Percentiles rank a stretch among this genome's conserved stretches.
Evolutionary conservation across 2,113 vertebrate genomes (phyloP).

Genomic region (Brevimyrus niger): DNA sequence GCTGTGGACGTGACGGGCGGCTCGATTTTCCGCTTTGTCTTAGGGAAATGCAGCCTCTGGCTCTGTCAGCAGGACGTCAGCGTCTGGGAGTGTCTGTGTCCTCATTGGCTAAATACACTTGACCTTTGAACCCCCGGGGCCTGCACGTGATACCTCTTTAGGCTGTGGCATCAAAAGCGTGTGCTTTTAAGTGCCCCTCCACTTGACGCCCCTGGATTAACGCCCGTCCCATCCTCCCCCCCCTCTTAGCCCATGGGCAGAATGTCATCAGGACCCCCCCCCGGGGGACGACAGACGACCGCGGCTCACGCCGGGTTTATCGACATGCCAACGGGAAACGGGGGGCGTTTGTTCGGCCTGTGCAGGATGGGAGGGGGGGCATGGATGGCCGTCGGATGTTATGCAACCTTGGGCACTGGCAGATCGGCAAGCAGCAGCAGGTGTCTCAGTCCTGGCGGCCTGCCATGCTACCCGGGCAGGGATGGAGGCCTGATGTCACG

Average conservation of each 20-base stretch:
- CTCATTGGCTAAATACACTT: not conserved
- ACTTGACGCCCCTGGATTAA: not conserved
- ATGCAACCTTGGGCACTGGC: conserved; percentile 37
- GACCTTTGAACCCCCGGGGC: not conserved
- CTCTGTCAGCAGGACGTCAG: not conserved
- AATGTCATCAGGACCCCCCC: not conserved
- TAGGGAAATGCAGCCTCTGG: not conserved
- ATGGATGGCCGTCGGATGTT: conserved; percentile 23
- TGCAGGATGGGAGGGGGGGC: not conserved
- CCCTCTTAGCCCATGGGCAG: not conserved
- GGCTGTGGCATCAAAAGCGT: not conserved
- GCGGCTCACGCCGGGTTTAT: not conserved
- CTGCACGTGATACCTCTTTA: not conserved
- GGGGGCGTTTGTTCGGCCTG: not conserved
- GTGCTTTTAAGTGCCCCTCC: not conserved
- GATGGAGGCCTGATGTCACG: not conserved
- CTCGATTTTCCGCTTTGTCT: not conserved
- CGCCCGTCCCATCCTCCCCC: not conserved
- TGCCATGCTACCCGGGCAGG: not conserved
- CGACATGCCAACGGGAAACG: not conserved
- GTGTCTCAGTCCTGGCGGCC: conserved; percentile 1
- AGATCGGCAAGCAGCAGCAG: conserved; percentile 32
- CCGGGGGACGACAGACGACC: not conserved
- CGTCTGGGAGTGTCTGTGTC: not conserved
- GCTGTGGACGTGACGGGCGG: not conserved